Base-by-base conservation (phyloP, 2,113 vertebrate species). In the Polyodon spathula region DNA sequence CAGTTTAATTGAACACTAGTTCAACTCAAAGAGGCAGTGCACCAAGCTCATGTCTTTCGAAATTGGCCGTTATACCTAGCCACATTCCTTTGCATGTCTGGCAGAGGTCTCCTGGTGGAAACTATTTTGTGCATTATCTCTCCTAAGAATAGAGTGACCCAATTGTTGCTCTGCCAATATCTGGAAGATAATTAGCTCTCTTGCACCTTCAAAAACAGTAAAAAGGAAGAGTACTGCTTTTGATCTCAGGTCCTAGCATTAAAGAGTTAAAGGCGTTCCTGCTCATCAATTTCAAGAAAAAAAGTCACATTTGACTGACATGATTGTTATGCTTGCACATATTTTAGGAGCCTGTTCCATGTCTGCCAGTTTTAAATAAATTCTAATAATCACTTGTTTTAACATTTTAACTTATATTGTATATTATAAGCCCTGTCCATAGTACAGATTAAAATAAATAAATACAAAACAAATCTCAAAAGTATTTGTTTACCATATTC, bases 171-270 rank as follows among this genome's bases (percentile, higher is more conserved):
- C 37, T 55, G 16, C 17, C 43, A 17, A 11, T 9, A 60, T 11
- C 27, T 6, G 14, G 59, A 48, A 27, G 58, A 51, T 51, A 50
- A 60, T 60, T 40, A 51, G 44, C 43, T 50, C 46, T 51, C 42
- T 39, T 48, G 48, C 46, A 60, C 59, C 38, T 51, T 58, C 40
- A 17, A 37, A 15, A 16, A 42, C 14, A 37, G n/a, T 37, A 4
- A 4, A 6, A 12, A 38, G 41, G 17, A 37, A 48, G n/a, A 37
- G 7, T 10, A 27, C 15, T 10, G 40, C 16, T 6, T n/a, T 14
- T 17, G 40, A 43, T 38, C 41, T 40, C 9, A 5, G 6, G 40
- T 15, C 40, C 40, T 41, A 11, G 16, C 27, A 16, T 42, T 58
- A 9, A 58, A 42, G 40, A 11, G 15, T 16, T 16, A 15, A 41